These are phyloP conservation scores for Xenopus petersii DNA, from an alignment of 2,797 vertebrate species.

Conservation along the genomic window DNA sequence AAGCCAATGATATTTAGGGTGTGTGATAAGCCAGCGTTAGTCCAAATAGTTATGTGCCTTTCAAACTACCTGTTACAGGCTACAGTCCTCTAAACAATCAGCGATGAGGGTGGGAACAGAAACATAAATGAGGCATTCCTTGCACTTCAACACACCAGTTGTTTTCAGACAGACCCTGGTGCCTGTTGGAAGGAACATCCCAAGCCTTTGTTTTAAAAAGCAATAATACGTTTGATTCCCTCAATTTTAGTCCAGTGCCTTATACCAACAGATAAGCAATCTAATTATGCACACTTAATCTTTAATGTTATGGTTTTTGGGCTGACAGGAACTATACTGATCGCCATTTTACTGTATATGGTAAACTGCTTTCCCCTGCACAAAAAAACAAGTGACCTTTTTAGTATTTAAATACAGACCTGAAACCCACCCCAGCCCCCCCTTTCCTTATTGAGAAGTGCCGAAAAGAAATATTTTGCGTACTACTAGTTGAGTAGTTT, in stretches of 20 bases:
- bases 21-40: background rate
- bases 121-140: background rate
- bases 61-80: background rate
- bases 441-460: background rate
- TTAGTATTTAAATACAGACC: background rate
- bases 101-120: background rate
- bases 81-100: background rate
- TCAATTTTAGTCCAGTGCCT: background rate
- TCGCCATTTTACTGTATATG: background rate
- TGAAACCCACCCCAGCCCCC: background rate
- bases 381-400: background rate
- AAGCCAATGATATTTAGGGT: background rate
- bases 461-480: background rate
- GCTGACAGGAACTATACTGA: background rate
- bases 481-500: background rate
- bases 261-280: background rate
- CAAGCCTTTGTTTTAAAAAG: background rate
- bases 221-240: background rate
- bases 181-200: too few relatives aligned
- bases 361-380: background rate
- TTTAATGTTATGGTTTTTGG: background rate
- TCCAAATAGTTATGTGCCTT: conserved; percentile 29
- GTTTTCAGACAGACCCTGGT: too few relatives aligned
- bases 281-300: background rate
- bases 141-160: too few relatives aligned